A percentile compares a stretch with the other conserved stretches of the same genome.
Evolutionary conservation across 2,888 invertebrate genomes (phyloP).

Genomic region (Smittia sp.): DNA sequence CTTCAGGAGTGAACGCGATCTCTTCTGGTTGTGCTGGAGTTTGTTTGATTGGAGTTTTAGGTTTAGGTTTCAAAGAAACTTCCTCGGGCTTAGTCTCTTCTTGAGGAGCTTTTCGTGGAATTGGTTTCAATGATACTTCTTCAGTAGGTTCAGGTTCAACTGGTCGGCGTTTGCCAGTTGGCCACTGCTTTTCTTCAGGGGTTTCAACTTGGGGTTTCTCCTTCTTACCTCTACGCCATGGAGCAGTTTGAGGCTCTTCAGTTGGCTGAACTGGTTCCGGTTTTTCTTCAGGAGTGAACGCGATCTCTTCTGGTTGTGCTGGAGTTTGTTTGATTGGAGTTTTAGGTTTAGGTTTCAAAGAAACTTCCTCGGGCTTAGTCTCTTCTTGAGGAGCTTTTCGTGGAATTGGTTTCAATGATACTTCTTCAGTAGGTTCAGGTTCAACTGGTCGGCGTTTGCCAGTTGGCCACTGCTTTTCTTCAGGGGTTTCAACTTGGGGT

Average conservation of each 20-base stretch:
- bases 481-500: conserved; percentile 45
- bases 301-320: conserved; percentile 53
- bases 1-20: not conserved
- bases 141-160: conserved; percentile 49
- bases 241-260: conserved; percentile 43
- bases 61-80: conserved; percentile 58
- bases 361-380: conserved; percentile 54
- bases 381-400: conserved; percentile 50
- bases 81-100: conserved; percentile 53
- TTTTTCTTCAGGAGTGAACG: conserved; percentile 46
- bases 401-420: conserved; percentile 57
- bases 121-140: conserved; percentile 42
- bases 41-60: conserved; percentile 56
- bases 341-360: conserved; percentile 56
- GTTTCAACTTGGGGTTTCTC: conserved; percentile 45
- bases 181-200: conserved; percentile 46
- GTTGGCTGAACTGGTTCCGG: conserved; percentile 17
- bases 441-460: conserved; percentile 51
- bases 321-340: conserved; percentile 57
- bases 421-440: conserved; percentile 61
- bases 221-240: conserved; percentile 46
- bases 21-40: not conserved
- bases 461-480: conserved; percentile 55
- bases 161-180: conserved; percentile 47
- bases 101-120: conserved; percentile 54